Evolutionary conservation across 2,797 vertebrate genomes (phyloP).

Genomic region (Heteromormyrus szaboi): DNA sequence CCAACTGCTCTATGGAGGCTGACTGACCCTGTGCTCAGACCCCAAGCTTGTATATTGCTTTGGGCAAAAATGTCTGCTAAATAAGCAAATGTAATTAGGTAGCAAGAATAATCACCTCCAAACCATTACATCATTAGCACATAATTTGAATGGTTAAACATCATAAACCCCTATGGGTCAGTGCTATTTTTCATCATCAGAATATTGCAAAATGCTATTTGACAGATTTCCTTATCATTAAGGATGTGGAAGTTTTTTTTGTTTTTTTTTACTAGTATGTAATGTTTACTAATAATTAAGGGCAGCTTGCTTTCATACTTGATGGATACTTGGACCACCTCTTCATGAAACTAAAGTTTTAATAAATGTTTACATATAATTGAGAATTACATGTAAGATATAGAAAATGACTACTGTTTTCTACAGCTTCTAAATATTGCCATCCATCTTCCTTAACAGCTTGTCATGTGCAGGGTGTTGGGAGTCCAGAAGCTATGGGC

Average conservation of each 20-base stretch:
- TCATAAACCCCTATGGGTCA: background rate
- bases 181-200: background rate
- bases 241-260: background rate
- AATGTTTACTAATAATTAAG: background rate
- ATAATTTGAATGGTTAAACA: background rate
- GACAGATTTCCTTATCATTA: background rate
- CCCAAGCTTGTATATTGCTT: background rate
- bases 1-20: background rate
- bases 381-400: background rate
- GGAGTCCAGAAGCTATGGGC: background rate
- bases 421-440: background rate
- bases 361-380: background rate
- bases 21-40: background rate
- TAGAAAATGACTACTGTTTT: background rate
- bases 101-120: background rate
- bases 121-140: background rate
- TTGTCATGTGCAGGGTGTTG: background rate
- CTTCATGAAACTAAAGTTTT: background rate
- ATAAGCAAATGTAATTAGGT: background rate
- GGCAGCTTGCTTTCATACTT: background rate
- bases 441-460: background rate
- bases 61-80: background rate
- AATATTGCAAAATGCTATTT: background rate
- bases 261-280: background rate
- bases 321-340: background rate